Percentiles rank a stretch among this genome's conserved stretches.
These are phyloP conservation scores for Polyodon spathula DNA, from an alignment of 2,113 vertebrate species.

Conservation along the genomic window DNA sequence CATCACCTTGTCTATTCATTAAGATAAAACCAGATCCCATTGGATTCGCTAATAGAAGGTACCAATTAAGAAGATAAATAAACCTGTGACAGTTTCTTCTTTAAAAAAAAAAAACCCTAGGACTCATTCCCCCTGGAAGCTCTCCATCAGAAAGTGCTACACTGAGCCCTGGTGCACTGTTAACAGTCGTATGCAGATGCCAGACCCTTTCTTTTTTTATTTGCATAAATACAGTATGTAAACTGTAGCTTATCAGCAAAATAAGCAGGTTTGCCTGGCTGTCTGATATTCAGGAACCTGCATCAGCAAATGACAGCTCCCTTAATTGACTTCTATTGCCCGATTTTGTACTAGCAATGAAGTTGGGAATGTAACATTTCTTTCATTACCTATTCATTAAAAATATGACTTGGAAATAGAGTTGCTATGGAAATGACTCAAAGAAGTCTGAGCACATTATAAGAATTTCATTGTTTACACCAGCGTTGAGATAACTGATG, in stretches of 20 bases:
- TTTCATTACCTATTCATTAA: conserved; percentile 98
- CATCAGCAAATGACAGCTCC: conserved; percentile 52
- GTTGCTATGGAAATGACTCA: conserved; percentile 82
- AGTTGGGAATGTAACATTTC: conserved; percentile 82
- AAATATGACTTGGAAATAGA: conserved; percentile 83
- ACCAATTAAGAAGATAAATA: conserved; percentile 15
- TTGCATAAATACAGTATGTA: conserved; percentile 8
- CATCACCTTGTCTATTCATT: not conserved
- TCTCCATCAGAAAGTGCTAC: not conserved
- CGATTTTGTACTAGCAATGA: conserved; percentile 66
- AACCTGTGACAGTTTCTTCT: conserved; percentile 6
- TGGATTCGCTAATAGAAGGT: not conserved
- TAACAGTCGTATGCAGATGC: conserved; percentile 6
- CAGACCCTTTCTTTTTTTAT: not conserved
- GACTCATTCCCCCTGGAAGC: not conserved
- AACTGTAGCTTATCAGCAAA: conserved; percentile 10
- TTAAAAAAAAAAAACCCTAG: not conserved
- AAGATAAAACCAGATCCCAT: conserved; percentile 2
- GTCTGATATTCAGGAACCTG: conserved; percentile 38
- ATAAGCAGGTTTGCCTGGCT: conserved; percentile 26
- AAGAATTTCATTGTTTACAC: conserved; percentile 84
- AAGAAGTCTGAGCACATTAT: conserved; percentile 69
- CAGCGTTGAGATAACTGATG: conserved; percentile 39
- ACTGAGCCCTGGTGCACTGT: not conserved
- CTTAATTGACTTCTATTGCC: conserved; percentile 66